phyloP scores from a whole-genome alignment of 1,140 invertebrate species.

The Steinernema feltiae region DNA sequence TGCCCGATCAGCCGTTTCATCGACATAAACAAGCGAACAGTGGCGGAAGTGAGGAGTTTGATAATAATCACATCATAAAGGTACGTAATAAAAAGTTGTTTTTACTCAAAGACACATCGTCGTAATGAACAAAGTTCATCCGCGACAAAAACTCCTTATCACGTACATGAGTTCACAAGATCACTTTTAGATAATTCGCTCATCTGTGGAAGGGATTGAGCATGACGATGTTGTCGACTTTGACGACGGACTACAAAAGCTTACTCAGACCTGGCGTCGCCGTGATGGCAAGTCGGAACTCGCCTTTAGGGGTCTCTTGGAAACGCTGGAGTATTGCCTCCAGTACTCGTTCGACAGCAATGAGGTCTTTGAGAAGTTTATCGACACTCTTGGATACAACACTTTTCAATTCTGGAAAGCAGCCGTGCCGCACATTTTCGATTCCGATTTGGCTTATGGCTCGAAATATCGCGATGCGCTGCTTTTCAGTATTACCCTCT shows the following conservation, averaged over 20 bases:
- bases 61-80: not conserved
- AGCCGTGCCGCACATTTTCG: slow-evolving; percentile 51
- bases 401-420: slow-evolving; percentile 36
- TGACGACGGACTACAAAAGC: not conserved
- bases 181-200: not conserved
- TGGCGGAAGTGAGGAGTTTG: not conserved
- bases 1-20: not conserved
- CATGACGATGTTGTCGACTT: not conserved
- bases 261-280: not conserved
- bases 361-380: slow-evolving; percentile 27
- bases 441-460: slow-evolving; percentile 52
- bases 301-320: slow-evolving; percentile 20
- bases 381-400: slow-evolving; percentile 30
- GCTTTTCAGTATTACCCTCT: slow-evolving; percentile 53
- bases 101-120: too few species aligned
- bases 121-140: too few species aligned
- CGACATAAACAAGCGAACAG: not conserved
- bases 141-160: too few species aligned
- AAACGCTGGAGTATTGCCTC: slow-evolving; percentile 32
- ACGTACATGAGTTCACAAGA: not conserved
- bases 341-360: slow-evolving; percentile 27
- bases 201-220: not conserved
- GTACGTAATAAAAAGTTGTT: not conserved
- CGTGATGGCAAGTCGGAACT: slow-evolving; percentile 1
- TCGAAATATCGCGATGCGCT: slow-evolving; percentile 55